These are phyloP conservation scores for Amphipoea oculea DNA, from an alignment of 2,888 invertebrate genomes.

Conservation along the genomic window DNA sequence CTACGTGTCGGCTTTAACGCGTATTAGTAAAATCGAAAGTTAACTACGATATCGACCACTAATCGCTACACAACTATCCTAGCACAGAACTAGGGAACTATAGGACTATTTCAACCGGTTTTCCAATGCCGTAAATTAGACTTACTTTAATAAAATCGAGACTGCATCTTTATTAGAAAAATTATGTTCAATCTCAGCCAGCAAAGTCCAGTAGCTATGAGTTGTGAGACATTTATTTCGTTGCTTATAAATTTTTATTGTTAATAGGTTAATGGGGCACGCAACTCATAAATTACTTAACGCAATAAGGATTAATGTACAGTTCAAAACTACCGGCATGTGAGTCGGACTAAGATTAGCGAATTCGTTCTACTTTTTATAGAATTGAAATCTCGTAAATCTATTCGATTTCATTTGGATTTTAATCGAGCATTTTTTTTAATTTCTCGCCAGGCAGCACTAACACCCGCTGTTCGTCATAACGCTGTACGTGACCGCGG, in stretches of 20 bases:
- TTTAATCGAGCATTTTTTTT: slow-evolving; percentile 79
- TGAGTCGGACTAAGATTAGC: slow-evolving; percentile 69
- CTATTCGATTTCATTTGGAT: slow-evolving; percentile 77
- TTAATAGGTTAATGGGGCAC: slow-evolving; percentile 69
- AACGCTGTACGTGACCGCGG: slow-evolving; percentile 89
- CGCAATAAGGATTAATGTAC: slow-evolving; percentile 68
- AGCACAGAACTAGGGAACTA: slow-evolving; percentile 20
- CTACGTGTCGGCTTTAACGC: slow-evolving; percentile 35
- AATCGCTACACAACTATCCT: slow-evolving; percentile 18
- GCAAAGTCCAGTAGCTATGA: slow-evolving; percentile 67
- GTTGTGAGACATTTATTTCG: slow-evolving; percentile 67
- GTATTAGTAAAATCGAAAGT: slow-evolving; percentile 66
- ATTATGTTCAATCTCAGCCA: slow-evolving; percentile 57
- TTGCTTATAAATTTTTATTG: slow-evolving; percentile 67
- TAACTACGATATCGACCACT: slow-evolving; percentile 29
- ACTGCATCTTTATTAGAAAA: slow-evolving; percentile 64
- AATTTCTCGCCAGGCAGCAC: slow-evolving; percentile 79
- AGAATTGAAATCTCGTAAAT: slow-evolving; percentile 71
- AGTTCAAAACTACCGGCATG: slow-evolving; percentile 55
- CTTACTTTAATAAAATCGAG: slow-evolving; percentile 50
- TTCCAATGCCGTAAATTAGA: slow-evolving; percentile 45
- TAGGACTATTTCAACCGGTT: slow-evolving; percentile 37
- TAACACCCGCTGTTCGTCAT: slow-evolving; percentile 87
- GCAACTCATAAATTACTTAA: slow-evolving; percentile 67
- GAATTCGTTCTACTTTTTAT: slow-evolving; percentile 74